Conservation (phyloP, 2,113 vertebrate genomes). For the Hemibagrus wyckioides region DNA sequence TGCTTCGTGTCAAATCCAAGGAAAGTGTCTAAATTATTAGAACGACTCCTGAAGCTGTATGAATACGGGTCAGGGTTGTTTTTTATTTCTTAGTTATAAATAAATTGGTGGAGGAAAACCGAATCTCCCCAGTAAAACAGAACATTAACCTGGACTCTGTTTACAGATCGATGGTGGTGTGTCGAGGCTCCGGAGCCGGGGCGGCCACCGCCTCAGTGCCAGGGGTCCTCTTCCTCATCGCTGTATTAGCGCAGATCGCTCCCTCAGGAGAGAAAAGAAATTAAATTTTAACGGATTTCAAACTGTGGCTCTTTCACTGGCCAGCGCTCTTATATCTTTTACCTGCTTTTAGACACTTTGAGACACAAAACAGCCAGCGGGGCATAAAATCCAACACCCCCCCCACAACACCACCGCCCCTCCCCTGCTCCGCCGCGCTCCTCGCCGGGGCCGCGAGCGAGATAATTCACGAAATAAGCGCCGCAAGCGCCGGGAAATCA, state of each 20-base stretch:
- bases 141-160: constrained; percentile 17
- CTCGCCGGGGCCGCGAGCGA: not conserved
- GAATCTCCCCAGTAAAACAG: constrained; percentile 26
- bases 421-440: not conserved
- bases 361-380: constrained; percentile 29
- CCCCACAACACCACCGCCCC: not conserved
- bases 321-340: constrained; percentile 27
- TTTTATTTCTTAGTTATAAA: not conserved
- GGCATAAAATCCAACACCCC: constrained; percentile 2
- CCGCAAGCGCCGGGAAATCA: constrained; percentile 18
- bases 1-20: not conserved
- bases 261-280: constrained; percentile 36
- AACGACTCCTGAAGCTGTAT: not conserved
- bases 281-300: constrained; percentile 49
- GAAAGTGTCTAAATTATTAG: not conserved
- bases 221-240: constrained; percentile 37
- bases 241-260: constrained; percentile 46
- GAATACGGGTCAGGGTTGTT: too few species aligned
- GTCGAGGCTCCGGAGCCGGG: not conserved
- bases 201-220: not conserved
- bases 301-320: constrained; percentile 30
- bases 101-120: not conserved
- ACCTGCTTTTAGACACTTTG: constrained; percentile 42
- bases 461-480: constrained; percentile 41
- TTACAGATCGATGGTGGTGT: constrained; percentile 19